Evolutionary conservation across 2,113 vertebrate species (phyloP), one percentile per base, ranked within the genome.

Genomic region (Corythoichthys intestinalis): DNA sequence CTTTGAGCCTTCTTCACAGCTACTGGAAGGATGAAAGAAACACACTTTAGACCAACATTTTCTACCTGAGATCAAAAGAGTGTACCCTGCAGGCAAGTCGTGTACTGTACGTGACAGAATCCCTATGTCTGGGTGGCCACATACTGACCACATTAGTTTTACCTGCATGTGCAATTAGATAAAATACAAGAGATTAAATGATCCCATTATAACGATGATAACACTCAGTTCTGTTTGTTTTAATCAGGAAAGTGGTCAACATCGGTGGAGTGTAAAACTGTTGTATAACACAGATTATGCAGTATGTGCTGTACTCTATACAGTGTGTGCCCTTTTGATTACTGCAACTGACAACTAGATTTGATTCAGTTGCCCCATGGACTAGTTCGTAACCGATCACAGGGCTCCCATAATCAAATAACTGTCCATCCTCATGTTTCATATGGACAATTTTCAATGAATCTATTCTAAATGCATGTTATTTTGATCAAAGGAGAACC

Each of bases 1-100:
- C 67, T 77, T 74, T 84, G 60, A 75, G 65, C 54, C 37, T 49
- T 48, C 72, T 20, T 13, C 4, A 48, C 4, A 37, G 41, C 57
- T 20, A 66, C 35, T 15, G 60, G 34, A 47, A 39, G 3, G 12
- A 64, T 6, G 65, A 58, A 73, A 49, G 47, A 47, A 63, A 77
- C 69, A 52, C 10, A 8, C 6, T 44, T 5, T 44, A 44, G 41
- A 44, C 41, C 41, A 8, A 8, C 41, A n/a, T 47, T 39, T 11
- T 65, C 34, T 13, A 35, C n/a, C 49, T 50, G 13, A 50, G 49
- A 50, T 20, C 17, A 13, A 35, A 57, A 5, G n/a, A 20, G 52
- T 54, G 17, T 8, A 20, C 17, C n/a, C 54, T 44, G 41, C 41
- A 44, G 41, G 9, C 41, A 44, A 6, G 41, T 44, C 41, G 9